Evolutionary conservation across 2,113 vertebrate species (phyloP).

Genomic region (Apaloderma vittatum): DNA sequence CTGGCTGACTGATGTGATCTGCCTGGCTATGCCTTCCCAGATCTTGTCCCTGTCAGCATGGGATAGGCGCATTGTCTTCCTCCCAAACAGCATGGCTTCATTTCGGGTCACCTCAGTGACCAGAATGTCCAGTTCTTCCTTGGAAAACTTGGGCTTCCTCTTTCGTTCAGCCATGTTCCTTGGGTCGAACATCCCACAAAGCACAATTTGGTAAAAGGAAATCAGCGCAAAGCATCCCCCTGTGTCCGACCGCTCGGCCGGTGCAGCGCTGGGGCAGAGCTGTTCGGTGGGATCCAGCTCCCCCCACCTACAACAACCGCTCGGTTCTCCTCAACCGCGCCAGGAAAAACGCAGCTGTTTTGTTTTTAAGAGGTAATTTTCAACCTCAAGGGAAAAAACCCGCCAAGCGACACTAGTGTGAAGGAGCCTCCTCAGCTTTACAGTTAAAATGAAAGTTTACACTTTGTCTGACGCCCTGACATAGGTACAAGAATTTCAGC

Average conservation of each 20-base stretch:
- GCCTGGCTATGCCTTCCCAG: conserved; percentile 85
- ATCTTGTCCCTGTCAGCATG: conserved; percentile 84
- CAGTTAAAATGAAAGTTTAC: not conserved
- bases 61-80: conserved; percentile 80
- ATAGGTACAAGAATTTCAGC: not conserved
- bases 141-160: conserved; percentile 88
- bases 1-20: conserved; percentile 82
- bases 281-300: not conserved
- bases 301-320: conserved; percentile 5
- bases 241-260: conserved; percentile 37
- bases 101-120: conserved; percentile 85
- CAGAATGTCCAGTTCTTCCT: conserved; percentile 85
- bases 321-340: not conserved
- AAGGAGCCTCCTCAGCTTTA: conserved; percentile 9
- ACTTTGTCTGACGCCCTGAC: not conserved
- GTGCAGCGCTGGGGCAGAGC: not conserved
- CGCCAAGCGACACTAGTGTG: not conserved
- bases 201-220: conserved; percentile 81
- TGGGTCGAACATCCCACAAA: conserved; percentile 84
- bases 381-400: not conserved
- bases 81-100: conserved; percentile 82
- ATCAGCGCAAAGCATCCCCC: conserved; percentile 41
- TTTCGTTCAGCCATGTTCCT: conserved; percentile 83
- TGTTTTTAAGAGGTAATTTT: conserved; percentile 43
- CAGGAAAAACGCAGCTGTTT: not conserved